Evolutionary conservation across 1,140 invertebrate species (phyloP).

Genomic region (Melanaphis sacchari): DNA sequence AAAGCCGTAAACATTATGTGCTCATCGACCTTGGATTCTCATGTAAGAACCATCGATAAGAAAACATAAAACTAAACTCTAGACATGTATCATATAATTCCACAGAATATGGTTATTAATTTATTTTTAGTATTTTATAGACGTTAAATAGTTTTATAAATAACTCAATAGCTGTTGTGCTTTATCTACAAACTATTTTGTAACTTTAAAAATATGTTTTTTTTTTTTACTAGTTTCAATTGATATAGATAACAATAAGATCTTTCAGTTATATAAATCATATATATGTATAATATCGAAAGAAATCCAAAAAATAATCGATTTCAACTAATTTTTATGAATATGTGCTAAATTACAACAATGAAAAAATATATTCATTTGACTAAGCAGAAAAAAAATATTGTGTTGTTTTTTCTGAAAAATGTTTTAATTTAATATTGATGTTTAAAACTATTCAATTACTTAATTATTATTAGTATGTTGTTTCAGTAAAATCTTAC

Average conservation of each 20-base stretch:
- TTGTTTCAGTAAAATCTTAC: background rate
- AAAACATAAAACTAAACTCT: background rate
- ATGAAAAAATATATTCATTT: background rate
- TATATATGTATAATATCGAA: background rate
- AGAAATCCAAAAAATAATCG: background rate
- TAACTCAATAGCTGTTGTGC: background rate
- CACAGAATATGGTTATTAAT: background rate
- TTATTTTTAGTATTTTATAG: background rate
- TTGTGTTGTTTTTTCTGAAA: background rate
- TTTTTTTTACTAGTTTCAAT: background rate
- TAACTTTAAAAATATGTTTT: background rate
- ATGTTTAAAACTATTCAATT: background rate
- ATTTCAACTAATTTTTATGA: background rate
- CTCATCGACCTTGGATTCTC: constrained; percentile 52
- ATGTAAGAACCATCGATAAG: background rate
- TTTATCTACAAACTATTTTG: background rate
- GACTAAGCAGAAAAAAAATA: background rate
- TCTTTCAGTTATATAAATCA: background rate
- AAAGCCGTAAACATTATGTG: constrained; percentile 55
- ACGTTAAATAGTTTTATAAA: background rate
- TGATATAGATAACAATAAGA: background rate
- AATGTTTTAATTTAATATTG: background rate
- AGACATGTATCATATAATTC: background rate
- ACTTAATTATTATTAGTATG: background rate
- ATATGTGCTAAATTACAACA: background rate